Evolutionary conservation across 1,140 invertebrate species (phyloP).

Genomic region (Zaprionus africanus): DNA sequence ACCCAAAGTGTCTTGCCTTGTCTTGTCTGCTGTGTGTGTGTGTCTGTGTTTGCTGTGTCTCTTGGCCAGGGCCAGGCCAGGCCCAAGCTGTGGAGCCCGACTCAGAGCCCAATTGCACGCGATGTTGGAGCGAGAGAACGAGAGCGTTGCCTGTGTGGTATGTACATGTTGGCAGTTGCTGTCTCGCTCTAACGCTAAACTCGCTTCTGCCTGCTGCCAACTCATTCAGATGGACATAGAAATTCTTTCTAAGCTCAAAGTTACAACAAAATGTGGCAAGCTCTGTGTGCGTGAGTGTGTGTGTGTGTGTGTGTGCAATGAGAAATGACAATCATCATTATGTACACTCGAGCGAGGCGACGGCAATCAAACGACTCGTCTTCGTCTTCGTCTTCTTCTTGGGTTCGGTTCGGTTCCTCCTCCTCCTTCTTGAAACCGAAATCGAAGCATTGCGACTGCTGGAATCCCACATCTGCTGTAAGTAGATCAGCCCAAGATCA

Average conservation of each 20-base stretch:
- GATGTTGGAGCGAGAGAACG: conserved; percentile 48
- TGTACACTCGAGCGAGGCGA: conserved; percentile 61
- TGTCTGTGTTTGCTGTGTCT: conserved; percentile 40
- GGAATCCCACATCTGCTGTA: conserved; percentile 32
- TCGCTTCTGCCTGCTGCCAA: conserved; percentile 14
- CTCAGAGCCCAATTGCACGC: conserved; percentile 45
- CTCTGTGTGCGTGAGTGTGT: conserved; percentile 14
- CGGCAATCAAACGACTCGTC: conserved; percentile 26
- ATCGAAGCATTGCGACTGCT: conserved; percentile 46
- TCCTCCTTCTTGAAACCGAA: conserved; percentile 59
- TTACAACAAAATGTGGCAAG: conserved; percentile 53
- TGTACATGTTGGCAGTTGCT: conserved; percentile 6
- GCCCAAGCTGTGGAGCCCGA: neutral
- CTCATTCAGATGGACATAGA: conserved; percentile 41
- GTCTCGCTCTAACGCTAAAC: conserved; percentile 9
- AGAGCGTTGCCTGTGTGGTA: neutral
- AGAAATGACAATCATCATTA: conserved; percentile 81
- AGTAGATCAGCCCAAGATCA: conserved; percentile 45
- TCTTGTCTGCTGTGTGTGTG: conserved; percentile 38
- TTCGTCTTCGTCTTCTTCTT: conserved; percentile 7
- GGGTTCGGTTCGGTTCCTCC: neutral
- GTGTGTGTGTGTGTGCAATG: conserved; percentile 51
- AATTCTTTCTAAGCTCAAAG: conserved; percentile 49
- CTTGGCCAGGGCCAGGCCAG: conserved; percentile 54
- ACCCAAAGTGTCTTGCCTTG: conserved; percentile 75